phyloP scores from a whole-genome alignment of 1,140 invertebrate species.

The Drosophila nigromelanica region DNA sequence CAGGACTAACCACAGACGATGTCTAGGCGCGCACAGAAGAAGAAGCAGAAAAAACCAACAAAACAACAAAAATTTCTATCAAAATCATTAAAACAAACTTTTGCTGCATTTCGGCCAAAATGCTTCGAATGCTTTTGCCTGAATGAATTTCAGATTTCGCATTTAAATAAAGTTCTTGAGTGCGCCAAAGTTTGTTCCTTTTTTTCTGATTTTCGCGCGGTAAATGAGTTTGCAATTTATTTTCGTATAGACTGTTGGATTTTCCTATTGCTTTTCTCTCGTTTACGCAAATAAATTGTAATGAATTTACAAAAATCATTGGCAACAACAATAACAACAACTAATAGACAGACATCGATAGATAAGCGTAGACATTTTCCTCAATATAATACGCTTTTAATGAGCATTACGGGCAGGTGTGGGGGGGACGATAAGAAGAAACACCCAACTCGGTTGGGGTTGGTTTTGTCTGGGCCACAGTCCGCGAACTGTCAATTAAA shows the following conservation, averaged over 20 bases:
- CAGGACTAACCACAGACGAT: slow-evolving; percentile 38
- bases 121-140: slow-evolving; percentile 42
- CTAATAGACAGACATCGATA: slow-evolving; percentile 12
- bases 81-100: slow-evolving; percentile 68
- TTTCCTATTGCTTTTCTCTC: background rate
- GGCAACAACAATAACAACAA: slow-evolving; percentile 17
- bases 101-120: slow-evolving; percentile 19
- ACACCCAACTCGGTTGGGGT: background rate
- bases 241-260: slow-evolving; percentile 26
- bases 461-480: slow-evolving; percentile 38
- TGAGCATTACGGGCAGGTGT: slow-evolving; percentile 51
- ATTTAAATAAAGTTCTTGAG: slow-evolving; percentile 59
- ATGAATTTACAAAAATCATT: slow-evolving; percentile 75
- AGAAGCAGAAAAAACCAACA: slow-evolving; percentile 3
- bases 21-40: slow-evolving; percentile 39
- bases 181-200: slow-evolving; percentile 39
- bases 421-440: background rate
- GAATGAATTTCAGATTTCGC: slow-evolving; percentile 56
- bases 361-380: slow-evolving; percentile 29
- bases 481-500: slow-evolving; percentile 77
- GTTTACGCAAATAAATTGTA: slow-evolving; percentile 63
- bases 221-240: slow-evolving; percentile 79
- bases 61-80: slow-evolving; percentile 32
- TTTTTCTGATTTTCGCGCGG: slow-evolving; percentile 45
- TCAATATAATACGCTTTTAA: slow-evolving; percentile 74